Evolutionary conservation across 1,140 invertebrate species (phyloP).

Genomic region (Musca vetustissima): DNA sequence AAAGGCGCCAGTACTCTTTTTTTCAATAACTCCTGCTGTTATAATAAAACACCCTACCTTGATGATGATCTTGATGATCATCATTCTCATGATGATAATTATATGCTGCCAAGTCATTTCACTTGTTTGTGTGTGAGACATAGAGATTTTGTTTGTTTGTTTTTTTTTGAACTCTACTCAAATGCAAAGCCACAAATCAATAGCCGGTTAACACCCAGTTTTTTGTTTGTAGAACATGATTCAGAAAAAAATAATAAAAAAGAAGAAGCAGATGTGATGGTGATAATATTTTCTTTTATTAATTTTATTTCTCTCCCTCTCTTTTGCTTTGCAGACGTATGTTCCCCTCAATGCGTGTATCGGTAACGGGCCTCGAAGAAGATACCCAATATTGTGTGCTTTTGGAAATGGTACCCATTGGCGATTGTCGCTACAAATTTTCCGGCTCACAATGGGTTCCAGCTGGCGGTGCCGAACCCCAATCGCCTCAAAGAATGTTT

Average conservation of each 20-base stretch:
- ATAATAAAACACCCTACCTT: not conserved
- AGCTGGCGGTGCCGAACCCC: constrained; percentile 80
- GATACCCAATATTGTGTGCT: constrained; percentile 77
- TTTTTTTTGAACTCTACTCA: no score
- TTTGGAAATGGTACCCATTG: constrained; percentile 74
- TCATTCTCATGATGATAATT: constrained; percentile 9
- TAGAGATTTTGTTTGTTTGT: not conserved
- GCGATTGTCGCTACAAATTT: constrained; percentile 69
- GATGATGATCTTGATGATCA: not conserved
- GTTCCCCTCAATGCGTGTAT: constrained; percentile 77
- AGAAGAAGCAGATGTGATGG: not conserved
- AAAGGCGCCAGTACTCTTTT: constrained; percentile 6
- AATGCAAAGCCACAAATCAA: constrained; percentile 11
- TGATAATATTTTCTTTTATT: constrained; percentile 5
- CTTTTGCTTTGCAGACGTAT: constrained; percentile 73
- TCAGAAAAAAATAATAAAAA: not conserved
- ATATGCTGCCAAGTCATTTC: not conserved
- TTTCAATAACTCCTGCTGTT: constrained; percentile 11
- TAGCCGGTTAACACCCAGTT: constrained; percentile 3
- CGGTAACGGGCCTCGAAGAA: constrained; percentile 72
- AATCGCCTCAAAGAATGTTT: constrained; percentile 73
- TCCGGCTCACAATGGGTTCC: constrained; percentile 76
- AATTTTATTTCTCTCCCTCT: not conserved
- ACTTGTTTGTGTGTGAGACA: not conserved
- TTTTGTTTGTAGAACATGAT: constrained; percentile 6